A percentile compares a stretch with the other conserved stretches of the same genome.
Conservation (phyloP, 2,113 vertebrate genomes). For the Solea solea region DNA sequence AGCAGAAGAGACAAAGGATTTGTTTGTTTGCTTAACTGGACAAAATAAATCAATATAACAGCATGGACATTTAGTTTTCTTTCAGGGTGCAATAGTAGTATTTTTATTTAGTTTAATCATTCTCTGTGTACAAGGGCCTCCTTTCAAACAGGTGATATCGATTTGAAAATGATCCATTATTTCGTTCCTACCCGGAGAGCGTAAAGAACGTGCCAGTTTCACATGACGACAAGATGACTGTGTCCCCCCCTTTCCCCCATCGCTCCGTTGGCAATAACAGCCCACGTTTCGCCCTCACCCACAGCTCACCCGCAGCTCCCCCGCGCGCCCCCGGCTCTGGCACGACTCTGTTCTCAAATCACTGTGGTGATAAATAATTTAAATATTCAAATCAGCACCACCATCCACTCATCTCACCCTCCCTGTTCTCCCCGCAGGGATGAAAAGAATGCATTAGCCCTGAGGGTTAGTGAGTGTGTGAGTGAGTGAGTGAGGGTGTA, state of each 20-base stretch:
- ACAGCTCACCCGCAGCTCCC: slow-evolving; percentile 30
- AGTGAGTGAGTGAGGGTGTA: not conserved
- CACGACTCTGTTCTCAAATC: slow-evolving; percentile 43
- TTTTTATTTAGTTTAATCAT: too few species aligned
- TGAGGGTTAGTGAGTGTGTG: slow-evolving; percentile 24
- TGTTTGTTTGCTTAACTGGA: too few species aligned
- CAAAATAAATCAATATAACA: too few species aligned
- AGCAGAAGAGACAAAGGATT: too few species aligned
- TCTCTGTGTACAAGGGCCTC: too few species aligned
- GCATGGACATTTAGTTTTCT: too few species aligned
- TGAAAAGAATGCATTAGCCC: slow-evolving; percentile 67
- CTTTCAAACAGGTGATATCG: too few species aligned
- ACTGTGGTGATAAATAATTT: slow-evolving; percentile 69
- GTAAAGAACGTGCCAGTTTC: not conserved
- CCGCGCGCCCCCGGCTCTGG: slow-evolving; percentile 17
- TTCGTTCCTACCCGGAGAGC: not conserved
- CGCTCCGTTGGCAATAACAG: not conserved
- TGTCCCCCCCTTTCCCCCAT: not conserved
- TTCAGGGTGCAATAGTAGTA: too few species aligned
- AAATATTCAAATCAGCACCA: slow-evolving; percentile 75
- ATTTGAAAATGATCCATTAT: too few species aligned
- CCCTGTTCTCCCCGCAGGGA: slow-evolving; percentile 46
- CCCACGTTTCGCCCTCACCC: not conserved
- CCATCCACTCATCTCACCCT: slow-evolving; percentile 53
- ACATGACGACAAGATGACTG: not conserved